Conservation (phyloP, 2,888 invertebrate genomes). For the Anticlea derivata region DNA sequence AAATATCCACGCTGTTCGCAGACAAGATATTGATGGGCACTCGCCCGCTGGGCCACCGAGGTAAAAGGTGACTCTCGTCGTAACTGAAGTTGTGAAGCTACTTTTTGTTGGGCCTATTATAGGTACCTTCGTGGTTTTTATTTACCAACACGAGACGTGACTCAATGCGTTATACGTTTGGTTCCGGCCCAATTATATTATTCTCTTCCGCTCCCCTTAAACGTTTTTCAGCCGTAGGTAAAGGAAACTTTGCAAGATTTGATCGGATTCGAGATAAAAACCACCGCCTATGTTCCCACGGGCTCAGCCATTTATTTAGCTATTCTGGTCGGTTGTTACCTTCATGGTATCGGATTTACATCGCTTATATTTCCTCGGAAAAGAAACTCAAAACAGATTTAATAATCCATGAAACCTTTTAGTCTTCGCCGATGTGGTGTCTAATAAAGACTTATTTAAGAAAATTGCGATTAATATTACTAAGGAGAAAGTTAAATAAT, state of each 20-base stretch:
- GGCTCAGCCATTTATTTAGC: conserved; percentile 38
- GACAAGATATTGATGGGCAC: too few relatives aligned
- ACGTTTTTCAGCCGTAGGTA: conserved; percentile 40
- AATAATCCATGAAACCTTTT: too few relatives aligned
- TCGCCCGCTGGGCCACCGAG: too few relatives aligned
- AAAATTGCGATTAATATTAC: too few relatives aligned
- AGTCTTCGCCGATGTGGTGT: too few relatives aligned
- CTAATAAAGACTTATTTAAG: too few relatives aligned
- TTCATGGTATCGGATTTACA: conserved; percentile 29
- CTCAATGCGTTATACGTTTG: conserved; percentile 33
- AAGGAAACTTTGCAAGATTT: conserved; percentile 41
- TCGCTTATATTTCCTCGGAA: conserved; percentile 3
- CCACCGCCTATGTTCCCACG: conserved; percentile 36
- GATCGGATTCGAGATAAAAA: conserved; percentile 40
- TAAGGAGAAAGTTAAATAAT: too few relatives aligned
- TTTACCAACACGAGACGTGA: conserved; percentile 41
- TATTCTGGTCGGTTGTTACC: conserved; percentile 33
- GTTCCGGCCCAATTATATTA: conserved; percentile 38
- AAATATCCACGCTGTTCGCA: too few relatives aligned
- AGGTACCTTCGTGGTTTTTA: conserved; percentile 23
- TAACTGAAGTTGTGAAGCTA: conserved; percentile 2
- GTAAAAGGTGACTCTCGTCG: not conserved
- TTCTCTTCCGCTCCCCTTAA: conserved; percentile 38
- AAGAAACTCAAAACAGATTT: too few relatives aligned
- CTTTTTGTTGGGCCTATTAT: not conserved